These are phyloP conservation scores for Chaetophractus vellerosus DNA, from an alignment of 2,797 vertebrate species.

Conservation along the genomic window DNA sequence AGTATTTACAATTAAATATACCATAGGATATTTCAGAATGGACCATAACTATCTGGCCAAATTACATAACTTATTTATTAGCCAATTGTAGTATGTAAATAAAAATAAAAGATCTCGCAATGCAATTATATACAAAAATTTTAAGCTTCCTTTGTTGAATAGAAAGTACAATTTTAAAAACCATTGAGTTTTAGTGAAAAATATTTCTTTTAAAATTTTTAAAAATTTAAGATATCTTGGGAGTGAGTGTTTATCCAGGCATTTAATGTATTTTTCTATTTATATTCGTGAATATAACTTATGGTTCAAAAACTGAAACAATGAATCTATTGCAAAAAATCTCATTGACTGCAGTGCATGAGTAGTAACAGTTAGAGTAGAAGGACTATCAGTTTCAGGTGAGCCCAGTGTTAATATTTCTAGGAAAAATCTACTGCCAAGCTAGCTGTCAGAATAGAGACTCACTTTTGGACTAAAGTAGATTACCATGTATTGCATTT, in stretches of 20 bases:
- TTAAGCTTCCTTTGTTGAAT: background rate
- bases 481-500: background rate
- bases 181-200: background rate
- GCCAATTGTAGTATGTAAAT: background rate
- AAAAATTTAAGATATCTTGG: conserved; percentile 11
- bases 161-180: background rate
- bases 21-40: background rate
- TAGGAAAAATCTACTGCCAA: background rate
- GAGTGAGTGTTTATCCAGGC: background rate
- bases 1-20: conserved; percentile 6
- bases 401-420: background rate
- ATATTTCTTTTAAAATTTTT: background rate
- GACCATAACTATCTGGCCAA: background rate
- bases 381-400: background rate
- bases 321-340: background rate
- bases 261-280: background rate
- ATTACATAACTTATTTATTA: background rate
- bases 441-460: background rate
- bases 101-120: background rate
- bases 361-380: background rate
- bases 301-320: background rate
- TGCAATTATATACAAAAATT: background rate
- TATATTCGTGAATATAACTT: background rate
- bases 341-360: background rate
- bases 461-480: too few species aligned